Base-by-base conservation (phyloP, 1,140 invertebrate genomes). In the Cotesia chilonis region DNA sequence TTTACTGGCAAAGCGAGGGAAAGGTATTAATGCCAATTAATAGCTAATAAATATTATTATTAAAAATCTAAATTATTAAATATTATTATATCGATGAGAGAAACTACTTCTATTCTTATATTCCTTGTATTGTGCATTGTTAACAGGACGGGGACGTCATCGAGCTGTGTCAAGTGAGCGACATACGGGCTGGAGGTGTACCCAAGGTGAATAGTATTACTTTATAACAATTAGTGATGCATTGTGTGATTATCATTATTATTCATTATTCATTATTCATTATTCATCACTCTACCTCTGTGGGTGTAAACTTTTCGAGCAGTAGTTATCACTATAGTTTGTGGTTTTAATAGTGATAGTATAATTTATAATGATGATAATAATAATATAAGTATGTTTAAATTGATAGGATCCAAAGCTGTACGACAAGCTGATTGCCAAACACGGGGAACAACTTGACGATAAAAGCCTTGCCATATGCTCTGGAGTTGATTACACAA, bases 401-500 rank as follows among this genome's bases (percentile, higher is more conserved):
- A 28, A 41, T 70, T 4, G 17, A 67, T 80, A 98, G 94, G 97
- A 99, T 85, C 89, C 91, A 0, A 95, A 96, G 83, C 86, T 98
- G 52, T 87, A 91, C 64, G 90, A 91, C 78, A 96, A 96, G 80
- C 87, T 99, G 70, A 80, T 87, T 28, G 90, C 88, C 75, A 96
- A 95, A 84, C 92, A 95, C 81, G 89, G 89, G 10, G 92, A 94
- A 67, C 92, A 91, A 75, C 82, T 99, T 54, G 98, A 99, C 80
- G 95, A 98, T 61, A 94, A 96, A 82, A 98, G 96, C 59, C 87
- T 99, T n/a, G 98, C 97, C 61, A 96, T 99, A 77, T 99, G 98
- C 86, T 97, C 96, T 83, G 98, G 98, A n/a, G 95, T 95, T 17
- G 98, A 99, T 89, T 96, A 99, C 85, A 99, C 99, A 79, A 99